These are phyloP conservation scores for Hoplias malabaricus DNA, from an alignment of 2,113 vertebrate species.

Conservation along the genomic window DNA sequence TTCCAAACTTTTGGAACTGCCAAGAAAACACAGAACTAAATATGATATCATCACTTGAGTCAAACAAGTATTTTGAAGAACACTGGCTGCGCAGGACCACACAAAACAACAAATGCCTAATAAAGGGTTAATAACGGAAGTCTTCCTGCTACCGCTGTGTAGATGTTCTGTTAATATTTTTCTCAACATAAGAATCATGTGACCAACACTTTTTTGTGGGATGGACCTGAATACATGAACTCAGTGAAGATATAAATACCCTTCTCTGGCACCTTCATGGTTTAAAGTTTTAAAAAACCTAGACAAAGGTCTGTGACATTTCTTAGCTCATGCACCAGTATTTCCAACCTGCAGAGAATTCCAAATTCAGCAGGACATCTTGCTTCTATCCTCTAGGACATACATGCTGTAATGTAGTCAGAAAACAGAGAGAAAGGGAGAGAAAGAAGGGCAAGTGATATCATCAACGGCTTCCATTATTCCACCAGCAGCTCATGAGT, in stretches of 20 bases:
- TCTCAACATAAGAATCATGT: background rate
- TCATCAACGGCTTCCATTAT: slow-evolving; percentile 22
- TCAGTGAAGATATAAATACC: background rate
- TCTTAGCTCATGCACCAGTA: background rate
- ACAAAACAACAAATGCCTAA: background rate
- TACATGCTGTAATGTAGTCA: background rate
- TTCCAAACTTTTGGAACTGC: no score
- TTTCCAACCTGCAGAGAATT: background rate
- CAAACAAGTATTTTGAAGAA: no score
- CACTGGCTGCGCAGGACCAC: no score
- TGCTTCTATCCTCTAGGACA: background rate
- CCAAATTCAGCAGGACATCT: background rate
- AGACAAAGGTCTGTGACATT: background rate
- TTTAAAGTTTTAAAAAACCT: background rate
- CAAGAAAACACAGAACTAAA: no score
- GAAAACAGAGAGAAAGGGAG: background rate
- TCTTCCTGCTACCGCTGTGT: background rate
- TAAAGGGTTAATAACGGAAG: background rate
- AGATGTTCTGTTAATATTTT: background rate
- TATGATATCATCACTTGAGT: no score
- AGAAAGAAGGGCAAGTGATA: background rate
- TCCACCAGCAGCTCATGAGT: background rate
- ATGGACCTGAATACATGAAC: no score
- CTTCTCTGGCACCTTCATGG: background rate
- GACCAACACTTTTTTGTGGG: no score